A percentile compares a stretch with the other conserved stretches of the same genome.
Evolutionary conservation across 2,888 invertebrate genomes (phyloP).

Genomic region (Diplolepis rosae): DNA sequence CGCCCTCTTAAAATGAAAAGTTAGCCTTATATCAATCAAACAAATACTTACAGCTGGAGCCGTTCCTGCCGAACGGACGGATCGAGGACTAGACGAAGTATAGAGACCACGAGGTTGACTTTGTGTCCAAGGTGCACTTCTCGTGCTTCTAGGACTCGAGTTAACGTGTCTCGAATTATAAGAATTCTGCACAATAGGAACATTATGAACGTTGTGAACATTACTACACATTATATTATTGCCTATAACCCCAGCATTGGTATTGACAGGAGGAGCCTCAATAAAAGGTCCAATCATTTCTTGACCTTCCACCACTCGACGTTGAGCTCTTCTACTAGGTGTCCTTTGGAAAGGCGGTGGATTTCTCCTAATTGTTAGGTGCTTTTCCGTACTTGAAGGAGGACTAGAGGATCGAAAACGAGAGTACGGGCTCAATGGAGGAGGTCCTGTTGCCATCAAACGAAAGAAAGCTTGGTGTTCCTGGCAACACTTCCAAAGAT

Average conservation of each 20-base stretch:
- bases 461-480: constrained; percentile 97
- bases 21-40: no score
- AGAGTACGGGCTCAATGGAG: constrained; percentile 70
- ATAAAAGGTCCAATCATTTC: constrained; percentile 73
- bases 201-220: constrained; percentile 53
- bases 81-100: constrained; percentile 86
- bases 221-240: constrained; percentile 53
- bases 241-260: constrained; percentile 50
- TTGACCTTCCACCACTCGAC: constrained; percentile 80
- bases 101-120: constrained; percentile 85
- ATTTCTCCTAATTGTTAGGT: constrained; percentile 73
- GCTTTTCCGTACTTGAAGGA: constrained; percentile 66
- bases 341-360: constrained; percentile 86
- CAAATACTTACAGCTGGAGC: constrained; percentile 67
- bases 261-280: constrained; percentile 60
- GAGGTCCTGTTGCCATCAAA: constrained; percentile 81
- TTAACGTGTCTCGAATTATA: constrained; percentile 59
- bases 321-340: constrained; percentile 84
- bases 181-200: constrained; percentile 11
- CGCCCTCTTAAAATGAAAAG: no score
- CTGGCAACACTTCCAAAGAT: constrained; percentile 96
- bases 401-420: constrained; percentile 72
- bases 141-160: constrained; percentile 83
- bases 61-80: constrained; percentile 82
- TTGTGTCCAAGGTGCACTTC: constrained; percentile 88